Base-by-base conservation (phyloP, 2,888 invertebrate species). In the Mythimna albipuncta region DNA sequence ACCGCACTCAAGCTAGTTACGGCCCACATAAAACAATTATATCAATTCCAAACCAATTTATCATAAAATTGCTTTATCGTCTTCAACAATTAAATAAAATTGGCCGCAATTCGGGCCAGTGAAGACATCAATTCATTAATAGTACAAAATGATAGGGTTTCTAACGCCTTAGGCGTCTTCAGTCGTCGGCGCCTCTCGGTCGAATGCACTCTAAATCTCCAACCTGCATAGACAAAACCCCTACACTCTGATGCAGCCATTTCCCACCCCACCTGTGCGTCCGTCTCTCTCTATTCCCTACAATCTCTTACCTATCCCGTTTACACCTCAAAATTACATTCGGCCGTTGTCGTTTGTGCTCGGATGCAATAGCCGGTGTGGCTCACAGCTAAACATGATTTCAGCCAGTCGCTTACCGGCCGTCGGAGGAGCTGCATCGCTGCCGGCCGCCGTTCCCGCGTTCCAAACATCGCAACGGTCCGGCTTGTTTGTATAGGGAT, bases 331-430 rank as follows among this genome's bases (percentile, higher is more conserved):
- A 95, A 95, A 94, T 93, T 91, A 92, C 91, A 92, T 93, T 96
- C 96, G 96, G 94, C 89, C 91, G 92, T 93, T 93, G 94, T 95
- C 96, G 96, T 93, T 93, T 91, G 91, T 91, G 88, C 90, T 96
- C 96, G 96, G 95, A 93, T 95, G 95, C 95, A 95, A 93, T 95
- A 94, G 95, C 94, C 97, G 93, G 97, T 97, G 94, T 96, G 96
- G 86, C 95, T 94, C 88, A 91, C 90, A 88, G 96, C 96, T 89
- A 97, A 94, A 94, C 96, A 95, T 91, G 94, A 94, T 93, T 94
- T 93, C 91, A 93, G 93, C 88, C 96, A 96, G 96, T 96, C 95
- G 93, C 90, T 94, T 91, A 89, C 91, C 92, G 92, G 89, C 91
- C 92, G 92, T 88, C 89, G 91, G 85, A 91, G 94, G 92, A 93